Evolutionary conservation across 2,888 invertebrate genomes (phyloP), one percentile per base, ranked within the genome.

Genomic region (Marronus borbonicus): DNA sequence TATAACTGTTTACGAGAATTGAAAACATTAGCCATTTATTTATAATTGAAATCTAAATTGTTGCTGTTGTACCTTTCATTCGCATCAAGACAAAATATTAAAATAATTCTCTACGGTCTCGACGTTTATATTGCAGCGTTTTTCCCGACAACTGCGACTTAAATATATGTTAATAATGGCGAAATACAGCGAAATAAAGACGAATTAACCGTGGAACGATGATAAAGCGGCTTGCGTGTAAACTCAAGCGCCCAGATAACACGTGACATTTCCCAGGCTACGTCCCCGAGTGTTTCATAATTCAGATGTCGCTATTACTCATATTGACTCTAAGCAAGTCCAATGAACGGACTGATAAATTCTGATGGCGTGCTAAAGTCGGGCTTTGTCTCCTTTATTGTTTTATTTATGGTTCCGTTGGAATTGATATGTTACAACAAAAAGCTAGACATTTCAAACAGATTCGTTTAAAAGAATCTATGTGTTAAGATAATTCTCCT

Each of bases 231-330:
- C 75, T 81, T 81, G 81, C 82, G 81, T 82, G 82, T 80, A 72
- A 78, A 79, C 75, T 76, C 78, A 76, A 79, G 80, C 80, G 80
- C 80, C 44, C 80, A 76, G 76, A 77, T 79, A 81, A 80, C 83
- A 83, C 75, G 79, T 83, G 83, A 80, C 77, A 72, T 74, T 83
- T 83, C 83, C 82, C 83, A 83, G 70, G 79, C 80, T 65, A 79
- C 60, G 68, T 49, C 76, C 76, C 77, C 80, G 69, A 80, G 79
- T 80, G 81, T 82, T 83, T 83, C 81, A 83, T 83, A 82, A 82
- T 83, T 83, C 81, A 83, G 79, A 68, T 79, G 79, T 80, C 76
- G 36, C 81, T 82, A 82, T 83, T 82, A 82, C 80, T 83, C 81
- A 82, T 81, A 81, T 80, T 78, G 80, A 77, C 74, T 78, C 81